These are phyloP conservation scores for Dasyornis broadbenti DNA, from an alignment of 2,113 vertebrate species.

Conservation along the genomic window DNA sequence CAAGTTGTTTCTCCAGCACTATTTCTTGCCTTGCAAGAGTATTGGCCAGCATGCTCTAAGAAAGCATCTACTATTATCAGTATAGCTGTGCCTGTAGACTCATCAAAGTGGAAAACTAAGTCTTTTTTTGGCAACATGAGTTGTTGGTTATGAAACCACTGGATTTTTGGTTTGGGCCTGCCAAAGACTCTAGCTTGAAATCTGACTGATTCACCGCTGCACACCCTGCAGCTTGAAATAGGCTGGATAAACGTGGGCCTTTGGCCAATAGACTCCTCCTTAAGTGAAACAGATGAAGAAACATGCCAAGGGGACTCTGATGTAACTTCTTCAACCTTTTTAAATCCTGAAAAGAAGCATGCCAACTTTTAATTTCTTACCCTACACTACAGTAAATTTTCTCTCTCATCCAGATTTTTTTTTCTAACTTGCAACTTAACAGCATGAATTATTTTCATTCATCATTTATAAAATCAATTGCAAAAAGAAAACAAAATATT, in stretches of 20 bases:
- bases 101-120: constrained; percentile 90
- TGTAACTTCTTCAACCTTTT: constrained; percentile 74
- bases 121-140: constrained; percentile 82
- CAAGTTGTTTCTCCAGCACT: constrained; percentile 81
- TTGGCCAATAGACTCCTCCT: constrained; percentile 82
- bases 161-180: constrained; percentile 83
- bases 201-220: constrained; percentile 85
- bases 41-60: constrained; percentile 86
- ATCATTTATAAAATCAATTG: neutral
- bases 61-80: constrained; percentile 93
- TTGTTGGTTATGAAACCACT: constrained; percentile 87
- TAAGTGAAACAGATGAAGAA: constrained; percentile 81
- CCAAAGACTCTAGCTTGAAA: constrained; percentile 85
- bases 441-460: neutral
- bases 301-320: constrained; percentile 74
- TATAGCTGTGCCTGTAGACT: constrained; percentile 83
- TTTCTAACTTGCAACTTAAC: neutral
- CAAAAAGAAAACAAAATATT: constrained; percentile 18
- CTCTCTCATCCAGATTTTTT: neutral
- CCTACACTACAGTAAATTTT: constrained; percentile 36
- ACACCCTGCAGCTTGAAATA: constrained; percentile 83
- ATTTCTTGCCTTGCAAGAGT: constrained; percentile 87
- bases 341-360: constrained; percentile 92
- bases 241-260: constrained; percentile 87
- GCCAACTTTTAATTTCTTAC: constrained; percentile 75